phyloP scores from a whole-genome alignment of 2,797 vertebrate genomes.

The Oryzias dopingdopingensis region DNA sequence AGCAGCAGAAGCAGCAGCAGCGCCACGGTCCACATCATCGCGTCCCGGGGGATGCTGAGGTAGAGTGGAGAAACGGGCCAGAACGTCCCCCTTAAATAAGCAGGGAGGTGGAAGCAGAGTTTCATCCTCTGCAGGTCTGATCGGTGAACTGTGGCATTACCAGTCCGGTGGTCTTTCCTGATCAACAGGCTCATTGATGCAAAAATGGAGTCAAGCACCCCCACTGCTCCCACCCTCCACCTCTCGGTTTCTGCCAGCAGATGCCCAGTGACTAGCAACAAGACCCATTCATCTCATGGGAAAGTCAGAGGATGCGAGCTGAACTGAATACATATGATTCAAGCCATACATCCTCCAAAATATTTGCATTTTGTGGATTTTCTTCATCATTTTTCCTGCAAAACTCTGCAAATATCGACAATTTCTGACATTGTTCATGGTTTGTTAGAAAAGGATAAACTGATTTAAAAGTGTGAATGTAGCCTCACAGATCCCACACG shows the following conservation, averaged over 20 bases:
- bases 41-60: slow-evolving; percentile 48
- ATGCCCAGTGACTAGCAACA: slow-evolving; percentile 61
- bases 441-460: no score
- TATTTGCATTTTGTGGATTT: no score
- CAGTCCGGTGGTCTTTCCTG: slow-evolving; percentile 65
- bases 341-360: slow-evolving; percentile 17
- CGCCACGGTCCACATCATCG: slow-evolving; percentile 48
- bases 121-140: slow-evolving; percentile 45
- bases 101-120: slow-evolving; percentile 38
- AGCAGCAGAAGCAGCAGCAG: slow-evolving; percentile 35
- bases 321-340: not conserved
- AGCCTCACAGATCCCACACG: no score
- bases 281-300: slow-evolving; percentile 60
- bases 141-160: slow-evolving; percentile 66
- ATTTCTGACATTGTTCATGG: no score
- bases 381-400: no score
- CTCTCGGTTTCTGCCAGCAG: slow-evolving; percentile 35
- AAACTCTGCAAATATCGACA: no score
- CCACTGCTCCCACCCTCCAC: not conserved
- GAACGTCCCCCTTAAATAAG: slow-evolving; percentile 47
- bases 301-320: slow-evolving; percentile 38
- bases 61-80: slow-evolving; percentile 28
- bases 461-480: no score
- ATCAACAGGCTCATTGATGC: slow-evolving; percentile 76
- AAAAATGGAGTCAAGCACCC: slow-evolving; percentile 29